Conservation (phyloP, 2,797 vertebrate species). For the Geotrypetes seraphini region DNA sequence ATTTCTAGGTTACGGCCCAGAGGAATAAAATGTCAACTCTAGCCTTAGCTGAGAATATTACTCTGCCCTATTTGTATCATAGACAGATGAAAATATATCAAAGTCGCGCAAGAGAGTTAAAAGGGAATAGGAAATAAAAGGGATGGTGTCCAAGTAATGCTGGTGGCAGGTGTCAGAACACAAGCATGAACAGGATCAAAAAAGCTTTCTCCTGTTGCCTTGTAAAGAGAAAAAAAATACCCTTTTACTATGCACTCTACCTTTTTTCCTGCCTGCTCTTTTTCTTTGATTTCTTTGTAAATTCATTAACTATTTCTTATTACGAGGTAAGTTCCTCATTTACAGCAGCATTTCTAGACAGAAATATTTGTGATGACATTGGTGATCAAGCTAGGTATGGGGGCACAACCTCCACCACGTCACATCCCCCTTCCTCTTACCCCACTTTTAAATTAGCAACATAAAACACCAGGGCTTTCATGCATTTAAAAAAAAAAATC, state of each 20-base stretch:
- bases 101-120: slow-evolving; percentile 55
- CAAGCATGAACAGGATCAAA: slow-evolving; percentile 57
- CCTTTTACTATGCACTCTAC: slow-evolving; percentile 20
- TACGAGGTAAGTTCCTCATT: slow-evolving; percentile 9
- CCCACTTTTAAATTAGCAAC: too few relatives aligned
- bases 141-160: slow-evolving; percentile 54
- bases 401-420: too few relatives aligned
- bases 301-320: slow-evolving; percentile 21
- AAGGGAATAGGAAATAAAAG: slow-evolving; percentile 70
- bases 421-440: too few relatives aligned
- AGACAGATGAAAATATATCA: slow-evolving; percentile 62
- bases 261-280: slow-evolving; percentile 35
- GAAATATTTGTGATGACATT: too few relatives aligned
- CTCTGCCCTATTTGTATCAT: slow-evolving; percentile 51
- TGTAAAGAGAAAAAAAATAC: slow-evolving; percentile 45
- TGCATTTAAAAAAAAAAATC: too few relatives aligned
- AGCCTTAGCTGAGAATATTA: slow-evolving; percentile 52
- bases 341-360: too few relatives aligned
- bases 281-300: slow-evolving; percentile 12
- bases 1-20: slow-evolving; percentile 39
- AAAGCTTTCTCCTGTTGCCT: slow-evolving; percentile 48
- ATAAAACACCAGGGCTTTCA: too few relatives aligned
- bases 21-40: slow-evolving; percentile 53
- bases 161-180: slow-evolving; percentile 57
- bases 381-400: too few relatives aligned